Conservation (phyloP, 2,888 invertebrate genomes). For the Sipha maydis region DNA sequence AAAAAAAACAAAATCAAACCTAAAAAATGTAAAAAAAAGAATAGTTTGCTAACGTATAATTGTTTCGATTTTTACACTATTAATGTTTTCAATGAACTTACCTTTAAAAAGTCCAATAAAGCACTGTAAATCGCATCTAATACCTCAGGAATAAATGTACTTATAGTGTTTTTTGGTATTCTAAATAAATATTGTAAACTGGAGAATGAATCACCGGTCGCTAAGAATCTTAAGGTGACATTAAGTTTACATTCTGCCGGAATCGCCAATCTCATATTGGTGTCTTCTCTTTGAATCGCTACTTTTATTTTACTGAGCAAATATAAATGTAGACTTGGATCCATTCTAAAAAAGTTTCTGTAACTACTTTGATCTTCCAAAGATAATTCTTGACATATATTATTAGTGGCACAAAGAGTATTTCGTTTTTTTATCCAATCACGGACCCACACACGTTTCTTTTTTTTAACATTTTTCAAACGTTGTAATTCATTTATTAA, state of each 20-base stretch:
- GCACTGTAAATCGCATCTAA: constrained; percentile 18
- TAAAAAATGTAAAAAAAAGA: constrained; percentile 5
- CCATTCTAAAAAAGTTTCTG: too few species aligned
- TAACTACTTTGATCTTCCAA: too few species aligned
- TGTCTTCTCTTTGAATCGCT: too few species aligned
- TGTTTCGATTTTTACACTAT: constrained; percentile 18
- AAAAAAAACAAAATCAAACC: neutral
- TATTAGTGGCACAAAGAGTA: constrained; percentile 33
- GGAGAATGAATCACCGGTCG: constrained; percentile 27
- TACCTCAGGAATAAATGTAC: constrained; percentile 36
- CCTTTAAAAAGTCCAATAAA: constrained; percentile 25
- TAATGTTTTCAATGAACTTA: constrained; percentile 35
- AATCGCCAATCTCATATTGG: constrained; percentile 28
- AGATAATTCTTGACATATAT: too few species aligned
- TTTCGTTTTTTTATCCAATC: constrained; percentile 44
- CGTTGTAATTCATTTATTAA: constrained; percentile 40
- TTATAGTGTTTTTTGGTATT: constrained; percentile 27
- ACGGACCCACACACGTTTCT: constrained; percentile 47
- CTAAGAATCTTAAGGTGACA: constrained; percentile 20
- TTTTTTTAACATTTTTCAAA: constrained; percentile 41
- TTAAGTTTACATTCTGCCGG: constrained; percentile 5
- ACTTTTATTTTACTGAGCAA: too few species aligned
- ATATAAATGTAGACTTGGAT: too few species aligned
- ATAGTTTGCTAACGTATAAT: constrained; percentile 14
- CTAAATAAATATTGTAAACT: constrained; percentile 43